Evolutionary conservation across 2,797 vertebrate genomes (phyloP).

Genomic region (Acrossocheilus fasciatus): DNA sequence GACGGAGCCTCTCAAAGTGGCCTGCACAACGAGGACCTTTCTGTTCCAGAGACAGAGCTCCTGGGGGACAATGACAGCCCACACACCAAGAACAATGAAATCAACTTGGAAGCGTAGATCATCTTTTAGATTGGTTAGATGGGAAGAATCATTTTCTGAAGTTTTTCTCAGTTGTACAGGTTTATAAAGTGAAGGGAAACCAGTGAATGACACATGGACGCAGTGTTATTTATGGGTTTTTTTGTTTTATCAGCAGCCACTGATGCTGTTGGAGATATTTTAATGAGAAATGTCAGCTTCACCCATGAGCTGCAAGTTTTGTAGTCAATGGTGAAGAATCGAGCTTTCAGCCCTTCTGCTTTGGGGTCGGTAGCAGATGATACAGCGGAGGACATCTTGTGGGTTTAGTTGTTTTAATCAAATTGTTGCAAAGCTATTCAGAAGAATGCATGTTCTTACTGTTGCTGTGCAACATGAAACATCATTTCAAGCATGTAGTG

Average conservation of each 20-base stretch:
- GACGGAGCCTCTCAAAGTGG: constrained; percentile 82
- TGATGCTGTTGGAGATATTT: constrained; percentile 54
- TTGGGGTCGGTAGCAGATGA: constrained; percentile 52
- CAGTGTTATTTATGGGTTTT: constrained; percentile 40
- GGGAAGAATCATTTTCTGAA: constrained; percentile 60
- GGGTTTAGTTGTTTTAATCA: constrained; percentile 20
- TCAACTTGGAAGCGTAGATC: constrained; percentile 79
- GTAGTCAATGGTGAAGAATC: constrained; percentile 63
- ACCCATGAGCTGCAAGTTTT: constrained; percentile 41
- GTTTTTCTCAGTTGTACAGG: constrained; percentile 53
- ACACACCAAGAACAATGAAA: constrained; percentile 81
- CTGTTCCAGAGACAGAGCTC: constrained; percentile 91
- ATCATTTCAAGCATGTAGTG: constrained; percentile 54
- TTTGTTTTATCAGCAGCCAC: constrained; percentile 50
- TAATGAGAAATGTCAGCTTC: constrained; percentile 42
- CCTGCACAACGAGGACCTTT: constrained; percentile 80
- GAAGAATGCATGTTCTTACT: constrained; percentile 69
- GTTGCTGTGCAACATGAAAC: constrained; percentile 77
- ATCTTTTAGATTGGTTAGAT: constrained; percentile 48
- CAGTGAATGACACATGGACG: constrained; percentile 62
- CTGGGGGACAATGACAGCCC: constrained; percentile 87
- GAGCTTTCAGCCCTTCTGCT: constrained; percentile 52
- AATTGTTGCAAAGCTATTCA: constrained; percentile 69
- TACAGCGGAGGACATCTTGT: constrained; percentile 29
- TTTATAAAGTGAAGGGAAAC: constrained; percentile 69